Evolutionary conservation across 2,888 invertebrate genomes (phyloP).

Genomic region (Sisyra nigra): DNA sequence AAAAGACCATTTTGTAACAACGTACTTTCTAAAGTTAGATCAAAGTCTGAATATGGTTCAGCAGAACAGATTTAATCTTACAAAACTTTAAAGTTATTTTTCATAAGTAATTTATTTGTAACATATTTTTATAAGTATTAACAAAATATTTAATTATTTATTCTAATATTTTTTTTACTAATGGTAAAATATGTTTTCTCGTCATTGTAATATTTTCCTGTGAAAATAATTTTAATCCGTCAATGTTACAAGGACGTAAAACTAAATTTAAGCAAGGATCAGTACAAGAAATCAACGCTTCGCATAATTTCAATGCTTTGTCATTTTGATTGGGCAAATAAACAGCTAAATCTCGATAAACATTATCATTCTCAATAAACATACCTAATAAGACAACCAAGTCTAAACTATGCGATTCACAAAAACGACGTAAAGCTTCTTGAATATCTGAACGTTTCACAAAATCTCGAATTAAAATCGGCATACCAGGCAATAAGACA

Average conservation of each 20-base stretch:
- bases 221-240: constrained; percentile 32
- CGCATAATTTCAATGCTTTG: neutral
- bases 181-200: constrained; percentile 52
- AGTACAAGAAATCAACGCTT: neutral
- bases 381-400: constrained; percentile 45
- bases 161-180: constrained; percentile 31
- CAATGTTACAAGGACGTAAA: constrained; percentile 22
- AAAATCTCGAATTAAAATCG: constrained; percentile 44
- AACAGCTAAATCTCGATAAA: constrained; percentile 43
- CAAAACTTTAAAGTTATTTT: neutral
- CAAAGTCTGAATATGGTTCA: constrained; percentile 20
- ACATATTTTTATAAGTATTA: neutral
- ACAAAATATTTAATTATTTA: constrained; percentile 11
- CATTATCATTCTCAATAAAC: constrained; percentile 28
- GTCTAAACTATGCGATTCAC: constrained; percentile 25
- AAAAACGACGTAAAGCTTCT: constrained; percentile 33
- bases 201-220: constrained; percentile 43
- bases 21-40: constrained; percentile 55
- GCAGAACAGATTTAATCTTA: neutral
- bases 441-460: constrained; percentile 30
- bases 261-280: constrained; percentile 14
- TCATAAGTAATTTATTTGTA: neutral
- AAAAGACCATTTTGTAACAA: constrained; percentile 40
- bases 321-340: constrained; percentile 19
- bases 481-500: constrained; percentile 36